Conservation (phyloP, 2,888 invertebrate genomes). For the Limnephilus rhombicus region DNA sequence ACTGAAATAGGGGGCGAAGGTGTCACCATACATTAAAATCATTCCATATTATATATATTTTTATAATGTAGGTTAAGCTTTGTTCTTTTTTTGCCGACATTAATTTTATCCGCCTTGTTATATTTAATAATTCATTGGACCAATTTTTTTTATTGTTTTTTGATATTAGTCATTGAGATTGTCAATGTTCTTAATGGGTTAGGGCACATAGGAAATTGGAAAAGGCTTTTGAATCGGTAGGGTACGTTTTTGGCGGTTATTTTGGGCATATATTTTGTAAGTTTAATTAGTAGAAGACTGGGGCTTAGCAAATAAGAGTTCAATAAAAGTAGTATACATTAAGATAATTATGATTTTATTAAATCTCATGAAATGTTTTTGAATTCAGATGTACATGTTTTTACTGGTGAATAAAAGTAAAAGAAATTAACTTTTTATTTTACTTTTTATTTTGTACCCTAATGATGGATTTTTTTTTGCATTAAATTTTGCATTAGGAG, state of each 20-base stretch:
- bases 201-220: neutral
- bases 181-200: neutral
- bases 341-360: neutral
- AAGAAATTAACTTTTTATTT: neutral
- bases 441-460: neutral
- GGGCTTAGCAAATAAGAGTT: neutral
- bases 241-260: neutral
- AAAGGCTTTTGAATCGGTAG: no score
- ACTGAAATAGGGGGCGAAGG: conserved; percentile 81
- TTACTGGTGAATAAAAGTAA: neutral
- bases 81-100: neutral
- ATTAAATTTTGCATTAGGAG: no score
- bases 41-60: neutral
- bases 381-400: neutral
- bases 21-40: conserved; percentile 69
- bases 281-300: neutral
- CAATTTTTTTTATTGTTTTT: neutral
- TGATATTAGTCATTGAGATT: neutral
- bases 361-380: neutral
- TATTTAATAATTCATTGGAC: neutral
- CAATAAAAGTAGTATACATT: neutral
- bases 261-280: neutral
- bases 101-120: no score
- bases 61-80: neutral
- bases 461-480: neutral